Conservation (phyloP, 2,888 invertebrate species). For the Xanthorhoe designata region DNA sequence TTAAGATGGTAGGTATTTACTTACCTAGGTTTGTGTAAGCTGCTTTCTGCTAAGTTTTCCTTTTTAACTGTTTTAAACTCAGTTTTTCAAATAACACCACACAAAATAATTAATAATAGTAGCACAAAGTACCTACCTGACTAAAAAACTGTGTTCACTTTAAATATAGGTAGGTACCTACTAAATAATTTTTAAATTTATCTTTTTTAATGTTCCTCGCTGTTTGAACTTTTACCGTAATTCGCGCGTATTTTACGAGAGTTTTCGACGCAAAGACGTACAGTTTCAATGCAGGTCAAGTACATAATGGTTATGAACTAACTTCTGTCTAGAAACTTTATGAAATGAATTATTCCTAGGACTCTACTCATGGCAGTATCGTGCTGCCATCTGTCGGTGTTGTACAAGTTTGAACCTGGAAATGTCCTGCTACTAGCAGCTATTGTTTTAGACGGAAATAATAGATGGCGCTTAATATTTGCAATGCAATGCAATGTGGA, state of each 20-base stretch:
- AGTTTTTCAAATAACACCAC: too few species aligned
- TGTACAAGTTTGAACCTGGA: not conserved
- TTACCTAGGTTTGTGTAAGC: too few species aligned
- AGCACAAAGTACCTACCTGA: too few species aligned
- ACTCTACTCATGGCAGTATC: not conserved
- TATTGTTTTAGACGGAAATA: not conserved
- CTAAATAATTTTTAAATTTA: not conserved
- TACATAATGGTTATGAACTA: constrained; percentile 11
- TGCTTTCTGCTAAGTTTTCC: too few species aligned
- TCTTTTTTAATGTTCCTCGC: not conserved
- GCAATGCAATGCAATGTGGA: not conserved
- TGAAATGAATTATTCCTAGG: not conserved
- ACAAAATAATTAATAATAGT: too few species aligned
- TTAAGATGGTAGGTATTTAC: too few species aligned
- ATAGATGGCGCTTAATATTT: constrained; percentile 5
- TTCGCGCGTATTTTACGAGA: constrained; percentile 7
- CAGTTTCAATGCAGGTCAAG: constrained; percentile 17
- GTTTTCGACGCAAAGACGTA: constrained; percentile 20
- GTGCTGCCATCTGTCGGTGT: constrained; percentile 22
- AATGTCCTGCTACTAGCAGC: not conserved
- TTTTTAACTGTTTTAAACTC: too few species aligned
- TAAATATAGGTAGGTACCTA: too few species aligned
- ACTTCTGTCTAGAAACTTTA: constrained; percentile 4
- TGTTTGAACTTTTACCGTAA: not conserved
- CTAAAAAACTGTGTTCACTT: not conserved